Evolutionary conservation across 1,140 invertebrate species (phyloP).

Genomic region (Sarcophaga peregrina): DNA sequence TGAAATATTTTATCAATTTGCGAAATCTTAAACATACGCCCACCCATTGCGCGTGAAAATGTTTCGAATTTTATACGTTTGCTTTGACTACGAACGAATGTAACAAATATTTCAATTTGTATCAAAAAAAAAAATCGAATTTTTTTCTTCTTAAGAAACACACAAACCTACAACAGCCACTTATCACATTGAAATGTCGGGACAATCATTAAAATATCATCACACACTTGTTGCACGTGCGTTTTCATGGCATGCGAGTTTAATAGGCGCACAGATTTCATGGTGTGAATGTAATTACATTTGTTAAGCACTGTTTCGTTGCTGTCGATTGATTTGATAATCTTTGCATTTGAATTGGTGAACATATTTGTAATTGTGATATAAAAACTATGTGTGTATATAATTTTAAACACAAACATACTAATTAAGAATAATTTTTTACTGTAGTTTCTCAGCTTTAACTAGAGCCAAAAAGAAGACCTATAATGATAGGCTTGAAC

Average conservation of each 20-base stretch:
- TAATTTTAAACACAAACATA: too few species aligned
- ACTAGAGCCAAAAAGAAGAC: too few species aligned
- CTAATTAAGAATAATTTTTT: too few species aligned
- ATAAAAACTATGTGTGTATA: too few species aligned
- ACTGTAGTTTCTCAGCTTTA: too few species aligned
- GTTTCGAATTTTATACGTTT: too few species aligned
- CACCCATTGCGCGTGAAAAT: background rate
- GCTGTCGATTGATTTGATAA: background rate
- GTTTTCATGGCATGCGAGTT: background rate
- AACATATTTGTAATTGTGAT: background rate
- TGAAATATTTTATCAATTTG: slow-evolving; percentile 12
- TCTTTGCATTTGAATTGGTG: background rate
- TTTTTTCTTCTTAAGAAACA: background rate
- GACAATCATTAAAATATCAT: slow-evolving; percentile 4
- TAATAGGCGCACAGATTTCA: background rate
- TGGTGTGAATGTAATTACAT: slow-evolving; percentile 5
- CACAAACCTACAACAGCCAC: background rate
- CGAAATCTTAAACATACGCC: background rate
- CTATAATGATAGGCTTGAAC: too few species aligned
- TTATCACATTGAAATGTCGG: background rate
- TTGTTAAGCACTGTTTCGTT: background rate
- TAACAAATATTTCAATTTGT: background rate
- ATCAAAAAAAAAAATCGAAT: background rate
- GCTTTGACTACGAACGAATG: too few species aligned
- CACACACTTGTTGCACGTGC: background rate